Conservation (phyloP, 2,113 vertebrate genomes). For the Trochalopteron elliotii region DNA sequence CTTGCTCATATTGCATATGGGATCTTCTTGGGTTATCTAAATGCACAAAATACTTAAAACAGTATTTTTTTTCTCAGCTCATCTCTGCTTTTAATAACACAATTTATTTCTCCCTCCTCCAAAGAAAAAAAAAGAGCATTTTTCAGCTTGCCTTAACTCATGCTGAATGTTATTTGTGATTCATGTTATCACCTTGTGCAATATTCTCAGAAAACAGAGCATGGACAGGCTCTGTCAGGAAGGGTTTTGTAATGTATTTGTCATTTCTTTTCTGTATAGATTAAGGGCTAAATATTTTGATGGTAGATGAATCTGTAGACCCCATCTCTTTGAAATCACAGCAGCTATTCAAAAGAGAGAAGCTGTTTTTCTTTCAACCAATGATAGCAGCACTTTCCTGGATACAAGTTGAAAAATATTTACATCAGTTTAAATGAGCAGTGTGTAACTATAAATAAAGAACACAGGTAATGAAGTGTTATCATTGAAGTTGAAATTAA, state of each 20-base stretch:
- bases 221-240: neutral
- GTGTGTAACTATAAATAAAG: conserved; percentile 41
- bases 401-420: neutral
- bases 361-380: neutral
- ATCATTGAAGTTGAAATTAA: conserved; percentile 61
- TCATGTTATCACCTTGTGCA: neutral
- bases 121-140: neutral
- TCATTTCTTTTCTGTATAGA: conserved; percentile 12
- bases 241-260: neutral
- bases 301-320: neutral
- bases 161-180: neutral
- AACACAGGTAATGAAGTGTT: conserved; percentile 35
- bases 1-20: conserved; percentile 39
- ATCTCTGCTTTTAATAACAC: neutral
- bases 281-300: conserved; percentile 3
- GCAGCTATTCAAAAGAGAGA: neutral
- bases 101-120: neutral
- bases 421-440: conserved; percentile 28
- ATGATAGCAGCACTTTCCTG: neutral
- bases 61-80: neutral
- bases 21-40: conserved; percentile 21
- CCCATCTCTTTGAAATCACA: neutral
- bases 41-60: neutral
- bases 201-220: neutral
- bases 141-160: neutral